Base-by-base conservation (phyloP, 35 echinoderm and acorn worm species). In the Amphiura filiformis region DNA sequence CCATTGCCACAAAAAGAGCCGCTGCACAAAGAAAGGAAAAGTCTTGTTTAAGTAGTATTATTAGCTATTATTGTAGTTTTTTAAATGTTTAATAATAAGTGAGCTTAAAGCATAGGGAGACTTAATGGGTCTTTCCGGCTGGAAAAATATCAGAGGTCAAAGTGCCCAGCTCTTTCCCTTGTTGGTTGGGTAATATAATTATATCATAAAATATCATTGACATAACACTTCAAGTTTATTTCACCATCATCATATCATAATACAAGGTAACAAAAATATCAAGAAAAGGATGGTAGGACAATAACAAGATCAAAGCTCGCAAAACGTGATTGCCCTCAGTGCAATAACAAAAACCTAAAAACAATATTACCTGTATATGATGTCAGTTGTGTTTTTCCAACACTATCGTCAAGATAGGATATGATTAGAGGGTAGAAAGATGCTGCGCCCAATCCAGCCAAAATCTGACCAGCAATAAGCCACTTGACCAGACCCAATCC, bases 1-100 rank as follows among this genome's bases (percentile, higher is more conserved):
- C 47, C 17, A 82, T 65, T 13, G 49, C 87, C 15, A 81, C 38
- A 35, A 86, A 90, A 0, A 90, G 31, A 11, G 90, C 30, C 52
- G 87, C 92, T 94, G 84, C 44, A 52, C 20, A 52, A 52, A 11
- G 44, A 52, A 11, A 52, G 20, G 7, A 11, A 52, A 52, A 52
- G 44, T 52, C 7, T 11, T 11, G 44, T 52, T 11, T 11, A 7
- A 20, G 20, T 11, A 7, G 20, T 11, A 7, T 52, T 52, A 5
- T 30, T 13, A 15, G 7, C 61, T 13, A 13, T 70, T 30, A 70
- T 70, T 70, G 61, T 5, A 26, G 44, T 52, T 20, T 52, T 11
- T 52, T 11, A 11, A 7, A 20, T 52, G 7, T 11, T 11, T 52
- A 11, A 52, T 52, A 52, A 7, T 11, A 7, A 52, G 20, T 52